phyloP scores from a whole-genome alignment of 2,888 invertebrate species.

The Baccha elongata region DNA sequence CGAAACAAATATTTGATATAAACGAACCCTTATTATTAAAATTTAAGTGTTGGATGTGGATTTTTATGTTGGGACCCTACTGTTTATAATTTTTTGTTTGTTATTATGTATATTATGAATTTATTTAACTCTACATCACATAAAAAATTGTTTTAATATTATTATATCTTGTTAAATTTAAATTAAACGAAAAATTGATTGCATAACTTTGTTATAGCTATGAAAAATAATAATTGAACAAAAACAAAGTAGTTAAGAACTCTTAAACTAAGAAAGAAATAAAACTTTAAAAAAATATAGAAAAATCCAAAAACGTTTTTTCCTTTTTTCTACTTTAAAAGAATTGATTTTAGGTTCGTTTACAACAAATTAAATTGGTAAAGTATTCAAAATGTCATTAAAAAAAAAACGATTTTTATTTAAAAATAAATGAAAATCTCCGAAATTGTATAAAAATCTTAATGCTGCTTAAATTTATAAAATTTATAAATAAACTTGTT shows the following conservation, averaged over 20 bases:
- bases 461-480: conserved; percentile 6
- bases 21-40: conserved; percentile 18
- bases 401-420: no score
- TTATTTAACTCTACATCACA: conserved; percentile 66
- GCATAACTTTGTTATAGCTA: conserved; percentile 15
- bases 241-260: conserved; percentile 31
- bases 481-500: conserved; percentile 34
- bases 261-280: conserved; percentile 44
- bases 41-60: conserved; percentile 61
- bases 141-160: conserved; percentile 39
- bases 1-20: conserved; percentile 10
- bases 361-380: no score
- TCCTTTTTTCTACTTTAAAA: no score
- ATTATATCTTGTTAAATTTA: conserved; percentile 48
- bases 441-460: no score
- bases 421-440: no score
- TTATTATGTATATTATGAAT: conserved; percentile 59
- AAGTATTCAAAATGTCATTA: no score
- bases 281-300: conserved; percentile 15
- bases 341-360: no score
- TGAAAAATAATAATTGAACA: conserved; percentile 11
- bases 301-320: neutral
- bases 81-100: conserved; percentile 57
- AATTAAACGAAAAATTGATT: conserved; percentile 25
- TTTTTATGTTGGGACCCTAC: conserved; percentile 57